Evolutionary conservation across 2,113 vertebrate genomes (phyloP), one percentile per base, ranked within the genome.

Genomic region (Elanus axillaris): DNA sequence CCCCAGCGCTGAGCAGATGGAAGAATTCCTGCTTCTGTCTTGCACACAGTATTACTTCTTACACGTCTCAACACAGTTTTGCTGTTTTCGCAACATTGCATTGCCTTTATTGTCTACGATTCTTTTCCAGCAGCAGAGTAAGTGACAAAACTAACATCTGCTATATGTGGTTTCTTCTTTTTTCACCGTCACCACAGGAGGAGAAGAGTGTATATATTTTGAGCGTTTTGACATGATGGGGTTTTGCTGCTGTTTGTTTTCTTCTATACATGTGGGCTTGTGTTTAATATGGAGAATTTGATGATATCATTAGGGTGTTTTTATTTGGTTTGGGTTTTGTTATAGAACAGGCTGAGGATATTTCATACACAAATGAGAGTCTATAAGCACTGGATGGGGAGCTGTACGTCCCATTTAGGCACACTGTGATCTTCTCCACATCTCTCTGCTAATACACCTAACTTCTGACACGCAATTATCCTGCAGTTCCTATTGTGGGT

Each of bases 141-240:
- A 85, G 72, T 31, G 88, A 75, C 84, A 85, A 72, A 94, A 25
- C 40, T 29, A 96, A 38, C 88, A 90, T 87, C 69, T 95, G 88
- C 74, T 87, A 1, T 40, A 60, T 43, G 56, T 68, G 79, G 10
- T 69, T 93, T 60, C 50, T 58, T 22, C 64, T 67, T 56, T 80
- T 78, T 82, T 75, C 77, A 40, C 69, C 43, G 31, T 58, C 89
- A 53, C 27, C 36, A 11, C 66, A 29, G 73, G 66, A 32, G 73
- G 62, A 80, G 73, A 34, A 19, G 31, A 16, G 6, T 5, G 9
- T 38, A 7, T 38, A 4, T 75, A n/a, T 89, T 92, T 67, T 71
- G 47, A 86, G 52, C 18, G 1, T 40, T 96, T 84, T 75, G 53
- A 62, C 79, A 52, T 1, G 40, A 73, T 71, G 22, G 10, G 43